Evolutionary conservation across 2,113 vertebrate species (phyloP).

Genomic region (Pterocles burchelli): DNA sequence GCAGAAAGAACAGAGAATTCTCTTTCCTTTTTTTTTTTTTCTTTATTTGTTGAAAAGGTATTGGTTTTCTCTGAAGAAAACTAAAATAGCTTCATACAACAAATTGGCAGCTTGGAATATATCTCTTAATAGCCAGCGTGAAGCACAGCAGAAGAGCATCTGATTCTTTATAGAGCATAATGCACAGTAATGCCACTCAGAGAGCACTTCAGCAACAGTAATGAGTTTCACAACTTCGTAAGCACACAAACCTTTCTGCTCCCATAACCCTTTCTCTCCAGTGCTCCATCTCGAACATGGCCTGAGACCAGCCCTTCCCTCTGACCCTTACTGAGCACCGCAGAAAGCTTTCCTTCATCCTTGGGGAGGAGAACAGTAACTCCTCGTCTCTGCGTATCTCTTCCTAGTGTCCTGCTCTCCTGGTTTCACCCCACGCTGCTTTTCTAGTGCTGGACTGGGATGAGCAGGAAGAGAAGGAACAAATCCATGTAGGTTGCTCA

Average conservation of each 20-base stretch:
- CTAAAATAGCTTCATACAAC: slow-evolving; percentile 7
- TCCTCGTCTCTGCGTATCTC: not conserved
- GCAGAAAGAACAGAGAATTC: not conserved
- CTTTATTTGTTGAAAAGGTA: slow-evolving; percentile 26
- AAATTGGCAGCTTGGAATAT: slow-evolving; percentile 16
- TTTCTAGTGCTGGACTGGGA: not conserved
- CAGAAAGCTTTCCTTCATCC: not conserved
- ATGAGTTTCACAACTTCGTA: not conserved
- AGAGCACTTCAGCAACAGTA: not conserved
- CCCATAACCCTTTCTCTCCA: not conserved
- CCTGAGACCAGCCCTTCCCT: not conserved
- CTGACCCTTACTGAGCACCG: not conserved
- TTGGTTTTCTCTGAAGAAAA: slow-evolving; percentile 27
- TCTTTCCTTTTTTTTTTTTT: not conserved
- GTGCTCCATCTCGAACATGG: not conserved
- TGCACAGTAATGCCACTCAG: not conserved
- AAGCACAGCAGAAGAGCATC: not conserved
- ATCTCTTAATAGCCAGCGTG: slow-evolving; percentile 1
- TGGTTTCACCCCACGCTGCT: not conserved
- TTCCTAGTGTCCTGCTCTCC: not conserved
- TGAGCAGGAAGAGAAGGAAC: not conserved
- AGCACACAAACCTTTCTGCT: not conserved
- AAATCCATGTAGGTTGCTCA: not conserved
- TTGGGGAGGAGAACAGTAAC: not conserved
- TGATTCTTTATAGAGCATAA: not conserved